Percentiles rank a stretch among this genome's conserved stretches.
Evolutionary conservation across 2,113 vertebrate genomes (phyloP).

Genomic region (Mormoops blainvillei): DNA sequence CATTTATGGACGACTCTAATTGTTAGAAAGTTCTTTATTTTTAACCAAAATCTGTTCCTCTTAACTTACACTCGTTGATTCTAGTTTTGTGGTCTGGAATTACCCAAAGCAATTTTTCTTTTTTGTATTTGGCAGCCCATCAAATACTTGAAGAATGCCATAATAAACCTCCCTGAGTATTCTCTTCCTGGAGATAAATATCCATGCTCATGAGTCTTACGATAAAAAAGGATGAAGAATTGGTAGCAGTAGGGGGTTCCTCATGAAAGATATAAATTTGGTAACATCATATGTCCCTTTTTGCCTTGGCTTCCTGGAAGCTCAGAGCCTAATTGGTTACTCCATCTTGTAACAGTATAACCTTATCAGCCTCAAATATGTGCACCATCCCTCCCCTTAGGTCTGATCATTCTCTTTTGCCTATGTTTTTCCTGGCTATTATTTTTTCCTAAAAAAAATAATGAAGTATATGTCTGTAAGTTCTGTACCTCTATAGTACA

Average conservation of each 20-base stretch:
- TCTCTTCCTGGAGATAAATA: constrained; percentile 68
- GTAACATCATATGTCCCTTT: constrained; percentile 42
- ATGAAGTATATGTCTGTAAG: neutral
- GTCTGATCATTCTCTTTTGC: neutral
- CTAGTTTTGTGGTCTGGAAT: constrained; percentile 72
- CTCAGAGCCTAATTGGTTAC: neutral
- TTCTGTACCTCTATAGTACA: neutral
- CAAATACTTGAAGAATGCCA: constrained; percentile 68
- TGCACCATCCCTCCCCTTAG: neutral
- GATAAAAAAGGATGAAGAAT: constrained; percentile 54
- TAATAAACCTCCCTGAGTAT: constrained; percentile 69
- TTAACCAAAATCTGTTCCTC: constrained; percentile 74
- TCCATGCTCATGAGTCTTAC: constrained; percentile 49
- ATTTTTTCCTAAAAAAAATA: neutral
- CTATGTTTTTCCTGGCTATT: neutral
- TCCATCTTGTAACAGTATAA: neutral
- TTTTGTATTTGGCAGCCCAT: constrained; percentile 68
- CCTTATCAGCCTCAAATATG: neutral
- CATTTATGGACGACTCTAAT: constrained; percentile 77
- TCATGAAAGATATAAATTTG: constrained; percentile 26
- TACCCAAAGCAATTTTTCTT: constrained; percentile 71
- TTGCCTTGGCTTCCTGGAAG: constrained; percentile 61
- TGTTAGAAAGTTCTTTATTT: constrained; percentile 78
- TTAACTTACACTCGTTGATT: constrained; percentile 73
- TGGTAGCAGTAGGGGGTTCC: constrained; percentile 44